Base-by-base conservation (phyloP, 2,113 vertebrate species). In the Hippolais icterina region DNA sequence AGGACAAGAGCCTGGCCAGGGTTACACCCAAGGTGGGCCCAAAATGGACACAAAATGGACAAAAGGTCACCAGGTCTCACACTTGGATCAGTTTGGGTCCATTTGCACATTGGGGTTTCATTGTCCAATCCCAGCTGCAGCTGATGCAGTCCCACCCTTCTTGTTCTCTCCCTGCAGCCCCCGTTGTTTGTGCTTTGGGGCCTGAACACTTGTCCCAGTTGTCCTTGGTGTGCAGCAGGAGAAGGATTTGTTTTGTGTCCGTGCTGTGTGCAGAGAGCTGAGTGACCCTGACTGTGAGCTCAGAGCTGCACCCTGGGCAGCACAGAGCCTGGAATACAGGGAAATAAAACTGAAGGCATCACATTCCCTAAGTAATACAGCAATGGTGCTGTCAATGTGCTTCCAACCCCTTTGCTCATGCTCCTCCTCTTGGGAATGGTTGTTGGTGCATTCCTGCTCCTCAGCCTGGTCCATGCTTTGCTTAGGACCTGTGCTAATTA, bases 381-480 rank as follows among this genome's bases (percentile, higher is more conserved):
- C 19, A 63, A 46, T 2, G 9, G 14, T 50, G 71, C 2, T 1
- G 2, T 13, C 66, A 19, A 0, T 18, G 16, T 5, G 31, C 5
- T 17, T 52, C 41, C 20, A 33, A 8, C 1, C 3, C 16, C 60
- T 68, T 14, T n/a, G 5, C 3, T 9, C 25, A 13, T 50, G 11
- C 15, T 86, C 4, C 17, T 86, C 33, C 33, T 66, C 10, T 28
- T 59, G 44, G 39, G 16, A 87, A 12, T 5, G 22, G 22, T 3
- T 0, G 0, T 5, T 61, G 27, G 10, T 35, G 9, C 10, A 7
- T 20, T 15, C 7, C 10, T 71, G 16, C 12, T 86, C 31, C 57
- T 63, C 66, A 79, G 24, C 23, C 29, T 37, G 54, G 6, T 10
- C 19, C 25, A 9, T 15, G 9, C 14, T 44, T 64, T 46, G 4